Conservation (phyloP, 1,140 invertebrate species). For the Bombus sylvicola region DNA sequence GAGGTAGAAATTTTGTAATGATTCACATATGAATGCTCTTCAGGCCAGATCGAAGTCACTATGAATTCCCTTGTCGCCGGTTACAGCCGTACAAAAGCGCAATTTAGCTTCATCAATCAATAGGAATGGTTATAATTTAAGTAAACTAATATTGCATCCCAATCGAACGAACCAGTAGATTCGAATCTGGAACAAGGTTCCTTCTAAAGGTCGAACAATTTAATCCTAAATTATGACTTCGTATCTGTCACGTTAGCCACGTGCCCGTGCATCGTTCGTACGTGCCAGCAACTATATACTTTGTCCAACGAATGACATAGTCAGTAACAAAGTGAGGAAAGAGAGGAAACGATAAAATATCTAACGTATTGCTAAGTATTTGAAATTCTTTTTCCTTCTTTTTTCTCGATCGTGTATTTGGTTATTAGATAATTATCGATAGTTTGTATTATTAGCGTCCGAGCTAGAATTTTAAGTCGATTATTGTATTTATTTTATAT, state of each 20-base stretch:
- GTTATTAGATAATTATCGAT: too few species aligned
- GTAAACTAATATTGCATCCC: constrained; percentile 14
- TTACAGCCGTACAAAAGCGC: neutral
- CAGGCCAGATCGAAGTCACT: neutral
- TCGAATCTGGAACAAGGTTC: constrained; percentile 27
- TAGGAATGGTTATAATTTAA: constrained; percentile 38
- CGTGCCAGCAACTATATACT: neutral
- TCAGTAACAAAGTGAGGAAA: neutral
- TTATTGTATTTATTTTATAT: too few species aligned
- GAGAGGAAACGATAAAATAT: neutral
- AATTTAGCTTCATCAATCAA: constrained; percentile 5
- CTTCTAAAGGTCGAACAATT: constrained; percentile 10
- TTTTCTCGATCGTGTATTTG: too few species aligned
- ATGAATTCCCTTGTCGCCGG: neutral
- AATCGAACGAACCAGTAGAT: constrained; percentile 20
- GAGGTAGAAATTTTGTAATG: neutral
- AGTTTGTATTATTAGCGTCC: too few species aligned
- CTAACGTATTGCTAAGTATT: neutral
- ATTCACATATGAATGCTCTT: neutral
- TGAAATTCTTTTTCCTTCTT: too few species aligned
- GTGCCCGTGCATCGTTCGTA: neutral
- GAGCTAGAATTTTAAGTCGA: too few species aligned
- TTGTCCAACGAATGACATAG: neutral
- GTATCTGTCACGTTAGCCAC: neutral
- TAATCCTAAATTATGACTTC: constrained; percentile 28